Evolutionary conservation across 2,113 vertebrate species (phyloP), one percentile per base, ranked within the genome.

Genomic region (Struthio camelus): DNA sequence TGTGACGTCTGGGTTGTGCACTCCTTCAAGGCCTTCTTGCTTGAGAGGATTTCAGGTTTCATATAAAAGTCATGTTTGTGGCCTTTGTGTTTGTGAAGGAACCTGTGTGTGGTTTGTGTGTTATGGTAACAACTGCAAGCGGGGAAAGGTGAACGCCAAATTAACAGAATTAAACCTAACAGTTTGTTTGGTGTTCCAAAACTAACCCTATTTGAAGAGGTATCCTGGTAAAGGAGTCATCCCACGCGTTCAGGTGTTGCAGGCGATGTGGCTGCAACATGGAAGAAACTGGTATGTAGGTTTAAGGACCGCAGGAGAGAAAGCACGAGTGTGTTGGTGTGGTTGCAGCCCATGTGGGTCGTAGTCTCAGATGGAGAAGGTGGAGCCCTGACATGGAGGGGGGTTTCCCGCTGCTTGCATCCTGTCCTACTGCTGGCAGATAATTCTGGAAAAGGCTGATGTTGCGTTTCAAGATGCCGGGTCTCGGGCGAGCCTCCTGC

Each of bases 361-460:
- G 2, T 24, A 1, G 14, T 22, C 15, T n/a, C 48, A 3, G 13
- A 8, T 0, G 32, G 12, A 75, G 59, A 58, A 9, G 6, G 38
- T 56, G 36, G n/a, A 59, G 24, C 22, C 9, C 0, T 36, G 83
- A 22, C 77, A 53, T 11, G 27, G 25, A 22, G 22, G 2, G 42
- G 40, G 48, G 18, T 51, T 89, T 79, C n/a, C 6, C 11, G 7
- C 8, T 32, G 11, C 76, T 58, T 0, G 0, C 18, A 6, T 42
- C 7, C 0, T 40, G 30, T 40, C 54, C 7, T 23, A 30, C 40
- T 2, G 1, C 76, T 61, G 0, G 0, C 3, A 7, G 70, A 30
- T 2, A 1, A 16, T 24, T 48, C 28, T 73, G 27, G n/a, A 38
- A 7, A 75, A 16, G 0, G 12, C 51, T 77, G 9, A 5, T 80